These are phyloP conservation scores for Penaeus japonicus DNA, from an alignment of 1,140 invertebrate genomes.

Conservation along the genomic window DNA sequence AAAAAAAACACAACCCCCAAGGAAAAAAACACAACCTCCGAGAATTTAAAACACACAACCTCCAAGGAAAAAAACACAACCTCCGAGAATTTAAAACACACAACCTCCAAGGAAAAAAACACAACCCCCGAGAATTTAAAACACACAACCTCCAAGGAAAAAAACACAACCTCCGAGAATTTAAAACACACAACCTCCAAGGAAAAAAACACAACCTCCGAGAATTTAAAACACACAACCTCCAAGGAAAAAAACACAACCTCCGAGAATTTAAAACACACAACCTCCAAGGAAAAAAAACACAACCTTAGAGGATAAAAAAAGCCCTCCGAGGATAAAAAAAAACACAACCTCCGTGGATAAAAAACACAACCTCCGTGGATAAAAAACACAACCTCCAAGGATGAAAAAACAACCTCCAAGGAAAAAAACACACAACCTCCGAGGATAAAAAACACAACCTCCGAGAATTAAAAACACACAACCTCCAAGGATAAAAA, in stretches of 20 bases:
- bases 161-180: background rate
- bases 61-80: background rate
- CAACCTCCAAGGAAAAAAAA: background rate
- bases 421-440: no score
- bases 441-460: no score
- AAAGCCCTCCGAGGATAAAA: no score
- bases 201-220: background rate
- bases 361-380: no score
- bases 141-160: no score
- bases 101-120: background rate
- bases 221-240: background rate
- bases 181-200: background rate
- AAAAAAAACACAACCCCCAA: no score
- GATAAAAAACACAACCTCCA: background rate
- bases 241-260: background rate
- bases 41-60: background rate
- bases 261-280: background rate
- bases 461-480: no score
- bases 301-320: background rate
- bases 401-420: no score
- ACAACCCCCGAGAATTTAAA: no score
- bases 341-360: no score
- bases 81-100: background rate
- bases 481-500: background rate
- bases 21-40: no score